Percentiles rank a stretch among this genome's conserved stretches.
Conservation (phyloP, 1,140 invertebrate genomes). For the Neodiprion virginianus region DNA sequence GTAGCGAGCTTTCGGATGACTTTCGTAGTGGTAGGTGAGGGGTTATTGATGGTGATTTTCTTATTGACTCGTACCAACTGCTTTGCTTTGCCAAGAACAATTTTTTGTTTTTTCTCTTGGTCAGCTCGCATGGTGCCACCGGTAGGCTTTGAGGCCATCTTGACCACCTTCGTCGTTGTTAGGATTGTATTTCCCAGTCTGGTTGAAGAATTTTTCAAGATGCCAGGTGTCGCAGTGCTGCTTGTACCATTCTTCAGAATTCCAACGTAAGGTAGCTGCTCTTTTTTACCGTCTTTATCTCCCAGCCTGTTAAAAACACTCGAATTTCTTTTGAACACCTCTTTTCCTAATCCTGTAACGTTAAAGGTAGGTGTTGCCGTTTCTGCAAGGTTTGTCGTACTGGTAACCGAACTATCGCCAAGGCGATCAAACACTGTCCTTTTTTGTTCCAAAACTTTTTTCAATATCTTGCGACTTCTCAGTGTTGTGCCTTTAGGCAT, state of each 20-base stretch:
- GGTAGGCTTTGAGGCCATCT: conserved; percentile 30
- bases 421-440: conserved; percentile 59
- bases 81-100: conserved; percentile 36
- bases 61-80: conserved; percentile 44
- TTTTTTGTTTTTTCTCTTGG: conserved; percentile 51
- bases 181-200: conserved; percentile 33
- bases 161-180: conserved; percentile 32
- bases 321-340: conserved; percentile 46
- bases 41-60: conserved; percentile 34
- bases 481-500: conserved; percentile 55
- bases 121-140: conserved; percentile 58
- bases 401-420: conserved; percentile 58
- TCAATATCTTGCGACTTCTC: conserved; percentile 54
- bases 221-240: conserved; percentile 35
- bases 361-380: conserved; percentile 48
- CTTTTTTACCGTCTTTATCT: conserved; percentile 51
- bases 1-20: conserved; percentile 29
- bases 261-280: conserved; percentile 32
- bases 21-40: conserved; percentile 18
- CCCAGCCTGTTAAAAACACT: conserved; percentile 59
- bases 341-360: conserved; percentile 53
- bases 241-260: conserved; percentile 48
- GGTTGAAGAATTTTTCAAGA: conserved; percentile 44
- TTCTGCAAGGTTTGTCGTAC: conserved; percentile 53
- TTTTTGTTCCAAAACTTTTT: conserved; percentile 51